Evolutionary conservation across 2,797 vertebrate genomes (phyloP).

Genomic region (Podarcis siculus): DNA sequence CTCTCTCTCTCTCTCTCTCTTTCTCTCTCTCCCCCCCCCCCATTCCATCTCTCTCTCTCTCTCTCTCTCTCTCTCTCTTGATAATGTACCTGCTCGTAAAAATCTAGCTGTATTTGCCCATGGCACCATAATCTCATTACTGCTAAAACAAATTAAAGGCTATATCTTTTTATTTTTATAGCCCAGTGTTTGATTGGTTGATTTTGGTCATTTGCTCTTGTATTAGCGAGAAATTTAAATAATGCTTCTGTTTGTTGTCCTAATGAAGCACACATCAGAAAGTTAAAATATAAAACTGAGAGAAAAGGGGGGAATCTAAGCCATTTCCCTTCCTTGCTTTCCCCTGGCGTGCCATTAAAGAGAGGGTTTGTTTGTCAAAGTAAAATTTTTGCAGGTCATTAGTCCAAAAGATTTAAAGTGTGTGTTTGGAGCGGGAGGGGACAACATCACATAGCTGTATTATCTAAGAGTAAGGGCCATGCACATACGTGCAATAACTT

Average conservation of each 20-base stretch:
- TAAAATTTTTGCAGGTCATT: constrained; percentile 48
- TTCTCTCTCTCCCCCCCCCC: too few species aligned
- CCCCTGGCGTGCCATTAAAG: constrained; percentile 15
- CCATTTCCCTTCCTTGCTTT: background rate
- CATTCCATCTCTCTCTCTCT: background rate
- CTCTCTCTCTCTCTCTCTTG: rapidly evolving
- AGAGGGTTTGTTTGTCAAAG: constrained; percentile 44
- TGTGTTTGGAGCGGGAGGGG: too few species aligned
- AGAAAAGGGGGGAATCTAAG: background rate
- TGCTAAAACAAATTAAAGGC: constrained; percentile 5
- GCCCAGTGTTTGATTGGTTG: background rate
- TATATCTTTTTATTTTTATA: constrained; percentile 43
- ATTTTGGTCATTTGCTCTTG: constrained; percentile 28
- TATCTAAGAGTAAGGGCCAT: constrained; percentile 39
- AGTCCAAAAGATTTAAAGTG: constrained; percentile 48
- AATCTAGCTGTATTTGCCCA: background rate
- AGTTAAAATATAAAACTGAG: constrained; percentile 27
- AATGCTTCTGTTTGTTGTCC: constrained; percentile 34
- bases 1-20: background rate
- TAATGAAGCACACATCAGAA: constrained; percentile 25
- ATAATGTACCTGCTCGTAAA: background rate
- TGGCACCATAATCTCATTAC: background rate
- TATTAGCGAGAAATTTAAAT: constrained; percentile 30
- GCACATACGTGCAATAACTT: constrained; percentile 40
- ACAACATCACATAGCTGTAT: constrained; percentile 43